Conservation (phyloP, 2,888 invertebrate genomes). For the Caenorhabditis zanzibari region DNA sequence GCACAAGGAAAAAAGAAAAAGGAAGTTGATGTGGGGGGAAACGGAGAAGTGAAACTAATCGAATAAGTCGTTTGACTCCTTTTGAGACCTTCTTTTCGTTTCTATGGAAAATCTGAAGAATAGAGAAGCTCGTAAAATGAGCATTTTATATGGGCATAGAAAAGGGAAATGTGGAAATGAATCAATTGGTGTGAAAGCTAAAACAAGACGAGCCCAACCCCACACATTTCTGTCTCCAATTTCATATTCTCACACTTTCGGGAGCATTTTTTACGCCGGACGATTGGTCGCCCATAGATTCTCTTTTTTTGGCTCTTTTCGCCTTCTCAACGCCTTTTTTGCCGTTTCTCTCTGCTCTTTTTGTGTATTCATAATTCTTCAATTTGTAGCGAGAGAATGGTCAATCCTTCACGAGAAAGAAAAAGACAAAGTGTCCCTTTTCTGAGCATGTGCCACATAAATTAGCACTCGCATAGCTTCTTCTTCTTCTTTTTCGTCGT, state of each 20-base stretch:
- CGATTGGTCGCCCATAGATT: not conserved
- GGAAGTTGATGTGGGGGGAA: not conserved
- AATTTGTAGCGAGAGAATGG: slow-evolving; percentile 47
- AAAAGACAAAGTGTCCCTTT: slow-evolving; percentile 36
- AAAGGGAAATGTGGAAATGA: slow-evolving; percentile 32
- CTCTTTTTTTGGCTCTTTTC: not conserved
- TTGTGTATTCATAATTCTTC: slow-evolving; percentile 56
- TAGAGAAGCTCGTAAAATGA: slow-evolving; percentile 30
- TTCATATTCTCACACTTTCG: slow-evolving; percentile 65
- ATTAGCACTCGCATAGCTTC: slow-evolving; percentile 58
- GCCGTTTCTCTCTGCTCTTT: not conserved
- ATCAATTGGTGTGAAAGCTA: slow-evolving; percentile 61
- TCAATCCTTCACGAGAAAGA: slow-evolving; percentile 20
- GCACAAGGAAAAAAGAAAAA: slow-evolving; percentile 20
- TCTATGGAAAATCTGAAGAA: slow-evolving; percentile 40
- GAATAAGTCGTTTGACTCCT: slow-evolving; percentile 14
- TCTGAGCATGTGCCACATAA: slow-evolving; percentile 63
- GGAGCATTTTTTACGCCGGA: slow-evolving; percentile 29
- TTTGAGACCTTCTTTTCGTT: not conserved
- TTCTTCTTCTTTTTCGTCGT: slow-evolving; percentile 22
- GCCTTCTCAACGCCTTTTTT: slow-evolving; percentile 6
- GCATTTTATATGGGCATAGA: slow-evolving; percentile 32
- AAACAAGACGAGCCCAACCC: slow-evolving; percentile 21
- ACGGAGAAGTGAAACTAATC: slow-evolving; percentile 18
- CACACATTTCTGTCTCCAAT: slow-evolving; percentile 43